Evolutionary conservation across 2,888 invertebrate species (phyloP).

Genomic region (Ernsta delagoae): DNA sequence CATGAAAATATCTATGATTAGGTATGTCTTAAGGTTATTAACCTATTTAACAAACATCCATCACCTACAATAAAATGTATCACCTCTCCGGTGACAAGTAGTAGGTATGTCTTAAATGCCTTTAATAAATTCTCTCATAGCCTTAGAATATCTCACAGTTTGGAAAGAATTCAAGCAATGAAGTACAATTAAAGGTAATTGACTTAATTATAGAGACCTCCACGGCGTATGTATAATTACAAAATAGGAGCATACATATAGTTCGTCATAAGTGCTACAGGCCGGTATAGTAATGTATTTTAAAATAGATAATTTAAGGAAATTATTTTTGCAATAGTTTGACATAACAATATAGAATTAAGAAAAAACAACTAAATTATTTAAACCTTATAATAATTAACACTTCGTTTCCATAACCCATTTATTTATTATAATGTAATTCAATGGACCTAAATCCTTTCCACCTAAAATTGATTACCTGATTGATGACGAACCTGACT

Average conservation of each 20-base stretch:
- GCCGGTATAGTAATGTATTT: conserved; percentile 5
- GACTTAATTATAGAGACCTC: conserved; percentile 43
- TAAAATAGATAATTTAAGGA: conserved; percentile 9
- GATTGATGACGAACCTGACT: not conserved
- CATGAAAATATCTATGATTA: no score
- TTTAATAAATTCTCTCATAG: conserved; percentile 23
- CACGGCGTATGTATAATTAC: conserved; percentile 34
- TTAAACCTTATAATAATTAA: no score
- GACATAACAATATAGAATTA: no score
- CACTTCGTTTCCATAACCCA: no score
- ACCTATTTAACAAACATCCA: not conserved
- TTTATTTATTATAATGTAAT: not conserved
- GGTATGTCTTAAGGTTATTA: no score
- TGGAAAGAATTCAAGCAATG: conserved; percentile 38
- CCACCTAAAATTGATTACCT: not conserved
- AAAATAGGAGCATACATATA: conserved; percentile 27
- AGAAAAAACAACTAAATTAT: not conserved
- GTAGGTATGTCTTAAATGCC: not conserved
- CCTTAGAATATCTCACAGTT: conserved; percentile 26
- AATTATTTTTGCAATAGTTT: not conserved
- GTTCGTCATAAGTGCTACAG: conserved; percentile 15
- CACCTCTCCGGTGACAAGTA: not conserved
- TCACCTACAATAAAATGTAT: not conserved
- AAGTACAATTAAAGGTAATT: conserved; percentile 47
- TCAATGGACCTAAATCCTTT: not conserved